Conservation (phyloP, 2,888 invertebrate genomes). For the Agapetus fuscipes region DNA sequence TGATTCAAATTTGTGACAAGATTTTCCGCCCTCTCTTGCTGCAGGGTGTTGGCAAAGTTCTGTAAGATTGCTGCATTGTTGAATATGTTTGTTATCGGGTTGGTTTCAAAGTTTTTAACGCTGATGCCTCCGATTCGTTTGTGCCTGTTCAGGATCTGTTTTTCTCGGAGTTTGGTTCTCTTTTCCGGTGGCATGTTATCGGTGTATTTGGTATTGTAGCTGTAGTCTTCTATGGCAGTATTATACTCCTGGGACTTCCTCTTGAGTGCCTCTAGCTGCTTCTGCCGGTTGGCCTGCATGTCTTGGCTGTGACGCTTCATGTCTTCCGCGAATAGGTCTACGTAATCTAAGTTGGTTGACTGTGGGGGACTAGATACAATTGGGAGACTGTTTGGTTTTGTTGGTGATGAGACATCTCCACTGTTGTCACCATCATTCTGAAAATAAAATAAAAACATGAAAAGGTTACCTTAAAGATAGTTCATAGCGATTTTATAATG, state of each 20-base stretch:
- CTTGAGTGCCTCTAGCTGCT: slow-evolving; percentile 38
- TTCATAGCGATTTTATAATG: no score
- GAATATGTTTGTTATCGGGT: slow-evolving; percentile 5
- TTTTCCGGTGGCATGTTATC: slow-evolving; percentile 34
- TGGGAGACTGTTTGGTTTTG: no score
- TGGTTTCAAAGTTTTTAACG: slow-evolving; percentile 8
- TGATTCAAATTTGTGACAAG: no score
- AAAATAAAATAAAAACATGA: slow-evolving; percentile 5
- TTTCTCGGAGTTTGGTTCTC: slow-evolving; percentile 37
- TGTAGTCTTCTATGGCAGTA: slow-evolving; percentile 22
- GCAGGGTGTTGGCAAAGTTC: no score
- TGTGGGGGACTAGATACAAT: no score
- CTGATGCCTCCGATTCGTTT: slow-evolving; percentile 21
- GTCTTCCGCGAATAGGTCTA: slow-evolving; percentile 7
- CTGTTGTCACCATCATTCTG: slow-evolving; percentile 29
- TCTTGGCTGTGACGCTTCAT: slow-evolving; percentile 23
- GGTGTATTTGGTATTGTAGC: no score
- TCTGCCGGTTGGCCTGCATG: slow-evolving; percentile 36
- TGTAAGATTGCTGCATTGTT: slow-evolving; percentile 3
- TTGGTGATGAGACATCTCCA: no score
- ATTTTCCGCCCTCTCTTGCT: no score
- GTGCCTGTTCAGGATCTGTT: slow-evolving; percentile 28
- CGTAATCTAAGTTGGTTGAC: slow-evolving; percentile 3
- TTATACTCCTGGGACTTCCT: slow-evolving; percentile 42
- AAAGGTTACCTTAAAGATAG: not conserved